Evolutionary conservation across 2,888 invertebrate species (phyloP), one percentile per base, ranked within the genome.

Genomic region (Melieria omissa): DNA sequence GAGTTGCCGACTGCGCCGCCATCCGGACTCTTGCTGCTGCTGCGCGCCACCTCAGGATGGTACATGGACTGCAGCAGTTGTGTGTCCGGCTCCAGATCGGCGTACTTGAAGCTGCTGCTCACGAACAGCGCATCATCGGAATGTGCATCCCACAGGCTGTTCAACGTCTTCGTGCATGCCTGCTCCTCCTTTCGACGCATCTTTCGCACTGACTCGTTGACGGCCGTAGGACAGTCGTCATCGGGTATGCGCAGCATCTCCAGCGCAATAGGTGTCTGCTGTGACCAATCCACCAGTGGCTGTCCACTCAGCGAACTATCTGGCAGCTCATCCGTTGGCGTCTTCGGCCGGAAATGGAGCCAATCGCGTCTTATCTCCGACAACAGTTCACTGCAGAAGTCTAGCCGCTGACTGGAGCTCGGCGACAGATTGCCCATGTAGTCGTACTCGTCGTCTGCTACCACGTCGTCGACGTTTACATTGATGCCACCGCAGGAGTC

Each of bases 321-420:
- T 46, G 78, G 77, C 46, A 82, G 58, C 65, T 81, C 81, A 49
- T 83, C 81, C 55, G 84, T 80, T 16, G 87, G 87, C 29, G 86
- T 86, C 77, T 85, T 86, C 14, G 87, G 87, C 6, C 86, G 83
- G 76, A 87, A 87, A 78, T 87, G 87, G 70, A 87, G 74, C 87
- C 87, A 87, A 76, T 87, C 85, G 4, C 84, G 81, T 1, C 81
- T 79, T 49, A 87, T 86, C 74, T 86, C 86, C 29, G 83, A 83
- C 58, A 87, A 75, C 73, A 87, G 73, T 70, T 87, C 86, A 70
- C 83, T 83, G 79, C 85, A 84, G 52, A 85, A 77, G 52, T 86
- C 85, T 66, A 84, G 69, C 6, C 84, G 82, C 64, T 84, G 84
- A 68, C 84, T 84, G 41, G 84, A 82, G 5, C 83, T 84, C 0